Evolutionary conservation across 2,797 vertebrate genomes (phyloP).

Genomic region (Phoeniculus purpureus): DNA sequence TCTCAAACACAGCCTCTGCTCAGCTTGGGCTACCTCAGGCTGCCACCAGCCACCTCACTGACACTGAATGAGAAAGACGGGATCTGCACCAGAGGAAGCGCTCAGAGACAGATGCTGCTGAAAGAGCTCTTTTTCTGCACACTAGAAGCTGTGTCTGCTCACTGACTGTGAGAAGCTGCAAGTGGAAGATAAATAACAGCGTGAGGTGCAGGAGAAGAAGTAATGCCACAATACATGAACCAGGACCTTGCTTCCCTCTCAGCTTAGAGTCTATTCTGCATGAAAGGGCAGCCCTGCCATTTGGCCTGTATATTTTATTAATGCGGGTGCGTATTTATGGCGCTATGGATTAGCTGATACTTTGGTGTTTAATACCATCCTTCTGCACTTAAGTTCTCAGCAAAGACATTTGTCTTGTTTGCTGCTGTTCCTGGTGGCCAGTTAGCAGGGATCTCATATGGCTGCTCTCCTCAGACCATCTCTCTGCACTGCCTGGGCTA

Average conservation of each 20-base stretch:
- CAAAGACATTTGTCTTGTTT: not conserved
- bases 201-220: not conserved
- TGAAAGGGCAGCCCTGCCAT: not conserved
- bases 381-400: not conserved
- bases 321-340: not conserved
- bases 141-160: not conserved
- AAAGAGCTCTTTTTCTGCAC: not conserved
- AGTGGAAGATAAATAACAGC: constrained; percentile 40
- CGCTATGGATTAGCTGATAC: not conserved
- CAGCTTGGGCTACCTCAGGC: not conserved
- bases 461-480: not conserved
- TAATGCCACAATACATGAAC: not conserved
- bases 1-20: not conserved
- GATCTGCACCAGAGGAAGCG: not conserved
- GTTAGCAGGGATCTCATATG: not conserved
- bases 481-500: not conserved
- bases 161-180: not conserved
- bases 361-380: not conserved
- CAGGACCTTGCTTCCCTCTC: constrained; percentile 5
- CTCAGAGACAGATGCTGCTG: not conserved
- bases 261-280: not conserved
- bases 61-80: not conserved
- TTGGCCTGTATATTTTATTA: constrained; percentile 22
- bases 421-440: not conserved
- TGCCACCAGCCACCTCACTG: not conserved